Base-by-base conservation (phyloP, 1,140 invertebrate species). In the Bathynomus jamesi region DNA sequence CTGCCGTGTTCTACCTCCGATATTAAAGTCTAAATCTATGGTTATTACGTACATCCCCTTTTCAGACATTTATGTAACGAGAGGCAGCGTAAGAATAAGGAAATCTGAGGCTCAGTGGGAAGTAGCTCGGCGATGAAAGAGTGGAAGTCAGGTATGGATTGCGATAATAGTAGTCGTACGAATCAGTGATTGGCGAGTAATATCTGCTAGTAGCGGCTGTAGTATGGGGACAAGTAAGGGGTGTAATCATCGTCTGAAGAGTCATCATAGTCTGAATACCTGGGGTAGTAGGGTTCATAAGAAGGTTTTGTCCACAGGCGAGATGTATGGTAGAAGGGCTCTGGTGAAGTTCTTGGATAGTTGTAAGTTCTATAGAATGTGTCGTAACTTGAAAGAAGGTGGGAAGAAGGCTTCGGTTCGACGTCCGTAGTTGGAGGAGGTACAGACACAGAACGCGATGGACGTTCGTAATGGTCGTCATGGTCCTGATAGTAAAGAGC, bases 221-320 rank as follows among this genome's bases (percentile, higher is more conserved):
- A 72, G 72, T 4, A 72, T 68, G 27, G 78, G 77, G 64, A 78
- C 86, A 80, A 91, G 89, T 28, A 92, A 83, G 67, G 85, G 84
- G 61, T 88, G 88, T 63, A 93, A 82, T 78, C 93, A 91, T n/a
- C n/a, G n/a, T n/a, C n/a, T n/a, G 61, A 86, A 85, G 67, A 92
- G 81, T 83, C 93, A 93, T 53, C 91, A 91, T 87, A 84, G 78
- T 93, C 93, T 30, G 91, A 91, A 78, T 87, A 85, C 76, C 92
- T 88, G 61, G 65, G 70, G 30, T 78, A 69, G 67, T 70, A 72
- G 61, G 71, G 40, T 11, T 1, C 21, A 21, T 53, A 53, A 21
- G 13, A 40, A 8, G 32, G 17, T 40, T 7, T 8, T 8, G 7
- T 17, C 7, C 17, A 40, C 7, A 8, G 17, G 17, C 32, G 32